Percentiles rank a stretch among this genome's conserved stretches.
Conservation (phyloP, 64 coral and sea anemone genomes). For the Cladopsammia gracilis region DNA sequence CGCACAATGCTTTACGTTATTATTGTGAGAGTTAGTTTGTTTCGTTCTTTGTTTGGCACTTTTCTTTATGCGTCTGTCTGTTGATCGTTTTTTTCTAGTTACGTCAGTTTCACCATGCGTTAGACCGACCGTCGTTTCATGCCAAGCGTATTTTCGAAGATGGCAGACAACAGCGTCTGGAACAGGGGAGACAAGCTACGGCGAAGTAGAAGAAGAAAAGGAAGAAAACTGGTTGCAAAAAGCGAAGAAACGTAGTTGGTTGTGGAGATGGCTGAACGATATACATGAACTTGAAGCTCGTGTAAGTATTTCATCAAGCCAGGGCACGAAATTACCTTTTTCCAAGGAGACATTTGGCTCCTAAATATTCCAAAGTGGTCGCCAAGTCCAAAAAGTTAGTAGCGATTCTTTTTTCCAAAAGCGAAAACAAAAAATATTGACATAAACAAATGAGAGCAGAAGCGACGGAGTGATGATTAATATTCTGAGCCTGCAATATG, state of each 20-base stretch:
- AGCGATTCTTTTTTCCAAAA: no score
- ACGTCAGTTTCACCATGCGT: constrained; percentile 4
- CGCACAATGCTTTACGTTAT: neutral
- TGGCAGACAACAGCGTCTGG: constrained; percentile 58
- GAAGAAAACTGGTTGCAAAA: constrained; percentile 83
- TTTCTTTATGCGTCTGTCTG: neutral
- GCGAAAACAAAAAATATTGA: no score
- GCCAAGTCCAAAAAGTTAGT: no score
- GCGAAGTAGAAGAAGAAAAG: constrained; percentile 63
- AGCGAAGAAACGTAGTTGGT: constrained; percentile 85
- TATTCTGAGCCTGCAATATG: no score
- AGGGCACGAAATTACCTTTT: neutral
- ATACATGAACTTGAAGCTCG: constrained; percentile 87
- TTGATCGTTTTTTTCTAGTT: neutral
- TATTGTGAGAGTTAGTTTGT: neutral
- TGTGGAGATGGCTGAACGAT: constrained; percentile 88
- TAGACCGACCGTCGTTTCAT: constrained; percentile 26
- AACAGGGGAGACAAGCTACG: neutral
- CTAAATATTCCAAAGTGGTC: no score
- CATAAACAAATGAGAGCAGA: no score
- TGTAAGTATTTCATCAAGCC: constrained; percentile 23
- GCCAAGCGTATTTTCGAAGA: constrained; percentile 71
- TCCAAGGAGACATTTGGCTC: neutral
- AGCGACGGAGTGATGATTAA: no score
- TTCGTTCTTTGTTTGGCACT: neutral